Percentiles rank a stretch among this genome's conserved stretches.
These are phyloP conservation scores for Eremobia ochroleuca DNA, from an alignment of 2,888 invertebrate genomes.

Conservation along the genomic window DNA sequence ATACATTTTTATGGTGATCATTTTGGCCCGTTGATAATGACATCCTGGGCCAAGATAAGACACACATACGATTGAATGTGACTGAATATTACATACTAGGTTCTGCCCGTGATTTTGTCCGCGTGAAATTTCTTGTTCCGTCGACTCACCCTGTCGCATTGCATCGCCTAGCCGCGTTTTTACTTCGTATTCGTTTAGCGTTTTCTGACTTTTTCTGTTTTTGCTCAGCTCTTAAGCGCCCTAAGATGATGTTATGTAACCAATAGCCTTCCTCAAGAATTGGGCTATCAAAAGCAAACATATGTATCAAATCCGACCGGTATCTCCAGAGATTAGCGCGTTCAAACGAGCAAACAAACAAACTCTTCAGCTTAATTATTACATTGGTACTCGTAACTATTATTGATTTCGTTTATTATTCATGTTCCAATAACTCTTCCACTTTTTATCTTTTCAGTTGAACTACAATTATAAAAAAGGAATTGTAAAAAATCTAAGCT, in stretches of 20 bases:
- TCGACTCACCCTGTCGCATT: neutral
- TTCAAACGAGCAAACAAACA: too few species aligned
- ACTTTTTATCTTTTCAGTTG: neutral
- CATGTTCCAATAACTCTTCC: neutral
- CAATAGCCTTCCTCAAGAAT: neutral
- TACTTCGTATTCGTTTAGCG: neutral
- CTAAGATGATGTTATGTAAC: too few species aligned
- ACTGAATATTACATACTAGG: neutral
- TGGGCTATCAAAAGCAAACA: neutral
- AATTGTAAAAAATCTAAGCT: neutral
- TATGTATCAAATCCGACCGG: neutral
- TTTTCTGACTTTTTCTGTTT: neutral
- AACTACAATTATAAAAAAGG: neutral
- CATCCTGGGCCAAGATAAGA: neutral
- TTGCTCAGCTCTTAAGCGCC: neutral
- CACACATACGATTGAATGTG: neutral
- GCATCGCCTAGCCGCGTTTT: neutral
- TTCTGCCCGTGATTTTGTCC: too few species aligned
- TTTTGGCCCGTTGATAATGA: neutral
- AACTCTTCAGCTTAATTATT: too few species aligned
- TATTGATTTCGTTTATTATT: neutral
- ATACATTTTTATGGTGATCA: neutral
- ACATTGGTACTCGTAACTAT: neutral
- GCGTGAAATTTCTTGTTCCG: too few species aligned
- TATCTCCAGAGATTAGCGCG: too few species aligned